These are phyloP conservation scores for Cryptomyrus ogoouensis DNA, from an alignment of 2,113 vertebrate species.

Conservation along the genomic window DNA sequence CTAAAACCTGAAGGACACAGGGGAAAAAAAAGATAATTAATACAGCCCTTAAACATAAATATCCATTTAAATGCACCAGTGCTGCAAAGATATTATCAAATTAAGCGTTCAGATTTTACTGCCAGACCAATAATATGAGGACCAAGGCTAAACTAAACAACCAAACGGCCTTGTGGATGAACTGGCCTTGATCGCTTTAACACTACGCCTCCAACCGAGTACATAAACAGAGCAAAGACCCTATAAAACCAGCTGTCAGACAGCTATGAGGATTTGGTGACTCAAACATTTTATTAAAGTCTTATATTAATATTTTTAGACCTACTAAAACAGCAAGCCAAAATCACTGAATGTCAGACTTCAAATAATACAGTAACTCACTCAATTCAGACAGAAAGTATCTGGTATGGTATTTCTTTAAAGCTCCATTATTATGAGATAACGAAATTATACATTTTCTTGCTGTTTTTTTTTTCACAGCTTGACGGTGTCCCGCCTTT, in stretches of 20 bases:
- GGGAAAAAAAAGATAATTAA: conserved; percentile 30
- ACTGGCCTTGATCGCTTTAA: conserved; percentile 45
- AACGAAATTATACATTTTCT: neutral
- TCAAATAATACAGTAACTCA: neutral
- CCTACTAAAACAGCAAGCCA: neutral
- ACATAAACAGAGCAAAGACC: conserved; percentile 43
- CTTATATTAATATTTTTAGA: neutral
- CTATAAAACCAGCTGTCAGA: conserved; percentile 26
- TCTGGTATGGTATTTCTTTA: neutral
- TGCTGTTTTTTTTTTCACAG: neutral
- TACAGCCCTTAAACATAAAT: conserved; percentile 28
- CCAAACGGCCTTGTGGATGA: conserved; percentile 35
- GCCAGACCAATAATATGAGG: conserved; percentile 47
- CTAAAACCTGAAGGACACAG: conserved; percentile 54
- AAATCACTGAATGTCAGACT: neutral
- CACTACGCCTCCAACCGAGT: conserved; percentile 34
- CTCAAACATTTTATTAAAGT: conserved; percentile 4
- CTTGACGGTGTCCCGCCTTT: neutral
- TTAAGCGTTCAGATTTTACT: conserved; percentile 37
- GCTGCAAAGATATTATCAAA: conserved; percentile 34
- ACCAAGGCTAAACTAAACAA: conserved; percentile 41
- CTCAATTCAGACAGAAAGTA: neutral
- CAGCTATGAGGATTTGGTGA: neutral
- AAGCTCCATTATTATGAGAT: neutral
- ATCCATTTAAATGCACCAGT: conserved; percentile 23